Evolutionary conservation across 2,888 invertebrate genomes (phyloP), one percentile per base, ranked within the genome.

Genomic region (Brenthis hecate): DNA sequence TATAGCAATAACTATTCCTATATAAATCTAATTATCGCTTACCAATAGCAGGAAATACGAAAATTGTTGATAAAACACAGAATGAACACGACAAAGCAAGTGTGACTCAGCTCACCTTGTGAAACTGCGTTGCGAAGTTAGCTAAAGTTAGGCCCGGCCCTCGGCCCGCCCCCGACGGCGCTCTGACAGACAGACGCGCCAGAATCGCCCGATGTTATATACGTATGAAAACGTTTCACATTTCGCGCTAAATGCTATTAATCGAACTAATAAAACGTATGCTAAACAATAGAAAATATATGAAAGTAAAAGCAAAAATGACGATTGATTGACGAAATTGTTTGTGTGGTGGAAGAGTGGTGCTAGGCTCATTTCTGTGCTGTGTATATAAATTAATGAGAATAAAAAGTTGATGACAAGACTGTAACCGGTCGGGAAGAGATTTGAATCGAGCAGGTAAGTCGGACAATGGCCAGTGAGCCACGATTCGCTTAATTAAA

Each of bases 401-500:
- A 85, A 87, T 84, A 87, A 88, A 78, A 89, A 86, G 81, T 76
- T 78, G 76, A 79, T 85, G 85, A 83, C 85, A 81, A 82, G 82
- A 11, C 36, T 43, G 79, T 79, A 86, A 87, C 88, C 87, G 88
- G 88, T 88, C 81, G 77, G 77, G 76, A 77, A 43, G 36, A 81
- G 86, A 88, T 87, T 87, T 81, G 84, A 86, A 88, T 86, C 88
- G 81, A 79, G 81, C 86, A 88, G 89, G 89, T 89, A 89, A 88
- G 88, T 86, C 81, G 86, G 86, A 89, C 89, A 89, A 89, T 89
- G 87, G 87, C 82, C 85, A 85, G 86, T 85, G 81, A 81, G 81
- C 83, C 85, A 85, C 87, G 86, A 88, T 86, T 86, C 87, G 81
- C 83, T 88, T 89, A 89, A 90, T 90, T 90, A 90, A 87, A 88